A percentile compares a stretch with the other conserved stretches of the same genome.
phyloP scores from a whole-genome alignment of 2,888 invertebrate genomes.

The Cylloceria caligata region DNA sequence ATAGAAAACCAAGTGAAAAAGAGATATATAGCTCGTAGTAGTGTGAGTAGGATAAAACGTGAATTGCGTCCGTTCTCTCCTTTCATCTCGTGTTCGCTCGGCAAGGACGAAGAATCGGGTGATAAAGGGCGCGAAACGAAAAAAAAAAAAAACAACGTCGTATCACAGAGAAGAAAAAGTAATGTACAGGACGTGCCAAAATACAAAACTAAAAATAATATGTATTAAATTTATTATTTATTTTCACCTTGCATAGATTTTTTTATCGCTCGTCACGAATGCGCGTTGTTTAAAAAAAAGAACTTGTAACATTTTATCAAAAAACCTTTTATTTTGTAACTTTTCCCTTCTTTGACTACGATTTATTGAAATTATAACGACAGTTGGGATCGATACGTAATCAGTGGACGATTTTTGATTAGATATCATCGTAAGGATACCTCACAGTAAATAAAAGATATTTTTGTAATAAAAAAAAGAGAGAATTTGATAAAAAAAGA shows the following conservation, averaged over 20 bases:
- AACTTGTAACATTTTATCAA: too few relatives aligned
- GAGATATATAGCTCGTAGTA: constrained; percentile 33
- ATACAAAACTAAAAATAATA: not conserved
- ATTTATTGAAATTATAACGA: too few relatives aligned
- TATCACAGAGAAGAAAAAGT: not conserved
- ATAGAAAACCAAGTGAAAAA: constrained; percentile 41
- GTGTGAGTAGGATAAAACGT: constrained; percentile 33
- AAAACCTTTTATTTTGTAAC: too few relatives aligned
- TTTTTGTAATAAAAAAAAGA: too few relatives aligned
- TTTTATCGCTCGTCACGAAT: not conserved
- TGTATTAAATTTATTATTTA: not conserved
- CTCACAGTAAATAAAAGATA: too few relatives aligned
- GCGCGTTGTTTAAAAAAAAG: too few relatives aligned
- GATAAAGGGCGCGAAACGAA: constrained; percentile 1
- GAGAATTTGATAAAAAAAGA: too few relatives aligned
- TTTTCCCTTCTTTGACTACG: too few relatives aligned
- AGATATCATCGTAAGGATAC: too few relatives aligned
- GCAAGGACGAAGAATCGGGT: constrained; percentile 21
- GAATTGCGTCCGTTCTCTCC: constrained; percentile 25
- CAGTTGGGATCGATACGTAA: too few relatives aligned
- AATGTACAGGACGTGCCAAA: constrained; percentile 11
- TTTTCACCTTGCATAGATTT: not conserved
- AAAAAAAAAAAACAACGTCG: not conserved
- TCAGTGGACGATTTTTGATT: too few relatives aligned
- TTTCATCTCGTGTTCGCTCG: constrained; percentile 40